phyloP scores from a whole-genome alignment of 2,888 invertebrate genomes.

The Diaphora mendica region DNA sequence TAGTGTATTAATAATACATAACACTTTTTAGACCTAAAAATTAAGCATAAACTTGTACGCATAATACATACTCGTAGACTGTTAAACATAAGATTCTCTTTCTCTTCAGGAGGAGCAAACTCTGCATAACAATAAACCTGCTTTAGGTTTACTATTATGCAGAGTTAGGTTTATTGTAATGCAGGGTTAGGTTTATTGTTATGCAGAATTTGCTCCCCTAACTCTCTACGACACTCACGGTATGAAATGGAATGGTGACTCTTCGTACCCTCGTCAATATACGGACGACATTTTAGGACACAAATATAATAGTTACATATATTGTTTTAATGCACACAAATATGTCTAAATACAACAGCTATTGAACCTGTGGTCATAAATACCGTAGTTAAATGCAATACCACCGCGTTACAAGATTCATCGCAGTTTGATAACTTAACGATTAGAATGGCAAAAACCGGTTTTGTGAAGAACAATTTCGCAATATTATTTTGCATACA shows the following conservation, averaged over 20 bases:
- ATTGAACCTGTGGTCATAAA: neutral
- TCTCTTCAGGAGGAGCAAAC: no score
- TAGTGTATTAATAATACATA: neutral
- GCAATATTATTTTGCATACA: conserved; percentile 32
- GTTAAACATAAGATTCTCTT: no score
- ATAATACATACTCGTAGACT: neutral
- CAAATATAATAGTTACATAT: neutral
- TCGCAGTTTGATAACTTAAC: conserved; percentile 10
- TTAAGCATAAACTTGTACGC: neutral
- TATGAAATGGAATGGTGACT: no score
- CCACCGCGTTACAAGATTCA: neutral
- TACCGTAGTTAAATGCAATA: neutral
- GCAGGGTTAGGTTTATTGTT: no score
- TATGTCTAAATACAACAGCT: neutral
- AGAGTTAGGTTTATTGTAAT: no score
- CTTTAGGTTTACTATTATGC: no score
- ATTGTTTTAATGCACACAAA: neutral
- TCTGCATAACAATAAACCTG: no score
- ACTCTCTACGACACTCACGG: no score
- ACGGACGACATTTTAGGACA: no score
- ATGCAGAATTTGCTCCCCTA: neutral
- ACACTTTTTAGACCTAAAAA: neutral
- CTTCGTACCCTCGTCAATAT: no score
- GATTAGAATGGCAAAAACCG: conserved; percentile 26
- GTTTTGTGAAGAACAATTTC: conserved; percentile 28